A percentile compares a stretch with the other conserved stretches of the same genome.
Evolutionary conservation across 2,888 invertebrate genomes (phyloP).

Genomic region (Pelosia muscerda): DNA sequence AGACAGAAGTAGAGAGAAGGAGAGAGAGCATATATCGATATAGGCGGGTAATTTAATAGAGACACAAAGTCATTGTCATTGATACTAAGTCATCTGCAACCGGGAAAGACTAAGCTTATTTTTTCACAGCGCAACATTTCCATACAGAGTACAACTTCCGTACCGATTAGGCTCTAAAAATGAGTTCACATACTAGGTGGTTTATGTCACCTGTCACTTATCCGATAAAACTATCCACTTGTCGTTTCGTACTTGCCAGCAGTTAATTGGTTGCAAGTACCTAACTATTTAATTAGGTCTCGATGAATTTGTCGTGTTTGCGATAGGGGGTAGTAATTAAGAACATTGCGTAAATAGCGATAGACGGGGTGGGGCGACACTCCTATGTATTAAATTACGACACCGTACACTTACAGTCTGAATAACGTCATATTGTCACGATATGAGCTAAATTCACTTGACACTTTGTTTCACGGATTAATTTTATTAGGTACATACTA

Average conservation of each 20-base stretch:
- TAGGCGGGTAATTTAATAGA: too few relatives aligned
- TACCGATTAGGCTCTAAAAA: not conserved
- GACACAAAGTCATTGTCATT: too few relatives aligned
- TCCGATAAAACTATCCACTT: slow-evolving; percentile 25
- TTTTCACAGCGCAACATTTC: not conserved
- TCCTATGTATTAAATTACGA: slow-evolving; percentile 69
- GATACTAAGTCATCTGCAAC: not conserved
- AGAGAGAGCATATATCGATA: too few relatives aligned
- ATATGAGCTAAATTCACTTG: slow-evolving; percentile 43
- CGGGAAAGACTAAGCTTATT: not conserved
- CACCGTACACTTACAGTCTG: slow-evolving; percentile 45
- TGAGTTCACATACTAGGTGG: not conserved
- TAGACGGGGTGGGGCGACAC: slow-evolving; percentile 74
- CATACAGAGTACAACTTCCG: not conserved
- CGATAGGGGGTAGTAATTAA: slow-evolving; percentile 73
- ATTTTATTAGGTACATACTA: slow-evolving; percentile 28
- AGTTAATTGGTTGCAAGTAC: slow-evolving; percentile 40
- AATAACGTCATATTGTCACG: slow-evolving; percentile 70
- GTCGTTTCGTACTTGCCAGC: slow-evolving; percentile 12
- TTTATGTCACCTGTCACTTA: not conserved
- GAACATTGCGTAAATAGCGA: slow-evolving; percentile 64
- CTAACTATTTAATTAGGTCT: slow-evolving; percentile 50
- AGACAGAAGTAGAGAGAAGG: too few relatives aligned
- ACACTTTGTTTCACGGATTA: slow-evolving; percentile 45
- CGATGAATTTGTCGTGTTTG: slow-evolving; percentile 69